phyloP scores from a whole-genome alignment of 2,888 invertebrate species.

The Bedellia somnulentella region DNA sequence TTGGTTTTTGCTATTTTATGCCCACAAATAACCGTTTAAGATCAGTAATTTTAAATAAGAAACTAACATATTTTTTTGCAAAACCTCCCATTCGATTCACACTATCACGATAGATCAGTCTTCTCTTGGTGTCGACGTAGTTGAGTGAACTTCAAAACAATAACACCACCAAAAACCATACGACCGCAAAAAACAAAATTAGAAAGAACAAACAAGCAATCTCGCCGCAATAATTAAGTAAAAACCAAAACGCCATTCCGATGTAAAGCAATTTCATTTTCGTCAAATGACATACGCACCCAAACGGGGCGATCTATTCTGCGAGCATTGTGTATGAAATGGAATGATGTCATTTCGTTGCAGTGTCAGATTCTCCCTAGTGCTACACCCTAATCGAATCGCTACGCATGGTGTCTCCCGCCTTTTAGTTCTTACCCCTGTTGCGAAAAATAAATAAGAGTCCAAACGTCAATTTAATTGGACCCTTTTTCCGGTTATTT shows the following conservation, averaged over 20 bases:
- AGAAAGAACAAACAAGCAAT: no score
- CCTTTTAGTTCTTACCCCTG: conserved; percentile 46
- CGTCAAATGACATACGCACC: conserved; percentile 39
- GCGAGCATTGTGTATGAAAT: conserved; percentile 53
- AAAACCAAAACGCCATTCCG: conserved; percentile 34
- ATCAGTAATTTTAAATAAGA: no score
- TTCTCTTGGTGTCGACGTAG: no score
- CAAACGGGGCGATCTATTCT: conserved; percentile 44
- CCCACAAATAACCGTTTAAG: no score
- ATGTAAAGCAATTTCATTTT: conserved; percentile 50
- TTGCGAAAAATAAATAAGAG: conserved; percentile 50
- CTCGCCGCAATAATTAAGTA: no score
- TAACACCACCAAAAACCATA: no score
- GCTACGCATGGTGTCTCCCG: conserved; percentile 48
- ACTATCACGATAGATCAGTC: no score
- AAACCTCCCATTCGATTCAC: no score
- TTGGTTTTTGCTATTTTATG: no score
- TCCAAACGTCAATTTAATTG: conserved; percentile 46
- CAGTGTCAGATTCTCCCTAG: conserved; percentile 47
- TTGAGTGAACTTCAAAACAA: no score
- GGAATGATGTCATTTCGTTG: conserved; percentile 41
- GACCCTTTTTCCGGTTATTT: conserved; percentile 35
- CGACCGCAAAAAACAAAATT: no score
- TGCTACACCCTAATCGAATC: conserved; percentile 60
- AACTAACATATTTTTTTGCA: no score